Base-by-base conservation (phyloP, 2,113 vertebrate species). In the Toxotes jaculatrix region DNA sequence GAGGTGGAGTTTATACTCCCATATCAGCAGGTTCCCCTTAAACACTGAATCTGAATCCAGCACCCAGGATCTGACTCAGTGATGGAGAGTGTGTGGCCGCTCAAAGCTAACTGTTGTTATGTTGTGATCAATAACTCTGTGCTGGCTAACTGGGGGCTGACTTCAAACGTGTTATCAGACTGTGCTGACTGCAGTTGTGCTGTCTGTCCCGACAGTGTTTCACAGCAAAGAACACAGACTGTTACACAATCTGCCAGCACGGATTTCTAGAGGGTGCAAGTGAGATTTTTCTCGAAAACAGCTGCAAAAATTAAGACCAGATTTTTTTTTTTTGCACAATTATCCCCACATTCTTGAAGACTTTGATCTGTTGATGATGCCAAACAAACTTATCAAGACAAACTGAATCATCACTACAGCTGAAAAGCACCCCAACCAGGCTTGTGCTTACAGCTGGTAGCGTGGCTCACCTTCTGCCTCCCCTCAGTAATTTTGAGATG, bases 381-480 rank as follows among this genome's bases (percentile, higher is more conserved):
- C 21, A 69, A 17, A 67, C n/a, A 61, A 65, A 74, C 23, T 8
- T 43, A 16, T 7, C 9, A 27, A 32, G 31, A 40, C 19, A 56
- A 66, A 62, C 19, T 63, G 23, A 60, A 38, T 74, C 17, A 19
- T 66, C 40, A 27, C 61, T 59, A 51, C 57, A 53, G 79, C 34
- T 55, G 59, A 76, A 73, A 65, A 53, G 66, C 13, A 55, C 4
- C 45, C 16, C 36, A 42, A 19, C 38, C 43, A 31, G 55, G 36
- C 36, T 72, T 56, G 31, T 51, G 27, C 23, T 68, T 53, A 61
- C 23, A 74, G 70, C 40, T 66, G 66, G 67, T 59, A 67, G 34
- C 75, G 60, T 79, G 79, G 74, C 79, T 77, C 59, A 51, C 42
- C 62, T 73, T 55, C 64, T 51, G 32, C 32, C 21, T 23, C 27